Conservation (phyloP, 2,797 vertebrate species). For the Chrosomus eos region DNA sequence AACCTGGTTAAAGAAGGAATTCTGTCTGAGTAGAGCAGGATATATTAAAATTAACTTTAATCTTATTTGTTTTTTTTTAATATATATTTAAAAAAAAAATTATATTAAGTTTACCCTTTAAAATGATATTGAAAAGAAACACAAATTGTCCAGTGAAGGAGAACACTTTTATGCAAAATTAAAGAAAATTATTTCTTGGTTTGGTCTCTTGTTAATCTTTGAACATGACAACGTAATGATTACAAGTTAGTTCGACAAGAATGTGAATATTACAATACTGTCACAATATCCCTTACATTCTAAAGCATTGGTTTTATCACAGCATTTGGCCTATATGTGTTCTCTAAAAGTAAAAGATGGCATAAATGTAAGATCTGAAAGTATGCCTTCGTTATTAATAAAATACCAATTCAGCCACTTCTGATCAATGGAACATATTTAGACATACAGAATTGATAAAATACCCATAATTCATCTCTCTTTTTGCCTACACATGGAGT, state of each 20-base stretch:
- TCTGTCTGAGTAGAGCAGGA: neutral
- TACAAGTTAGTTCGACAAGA: neutral
- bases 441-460: slow-evolving; percentile 35
- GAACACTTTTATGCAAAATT: neutral
- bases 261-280: neutral
- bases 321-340: too few species aligned
- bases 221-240: neutral
- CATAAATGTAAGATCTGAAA: neutral
- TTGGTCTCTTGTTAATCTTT: neutral
- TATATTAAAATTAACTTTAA: neutral
- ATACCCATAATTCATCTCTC: neutral
- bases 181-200: neutral
- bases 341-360: slow-evolving; percentile 12
- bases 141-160: neutral
- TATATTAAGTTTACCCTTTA: neutral
- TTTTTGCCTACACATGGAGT: neutral
- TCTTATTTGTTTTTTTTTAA: neutral
- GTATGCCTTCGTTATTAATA: slow-evolving; percentile 4
- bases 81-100: too few species aligned
- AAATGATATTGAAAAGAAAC: neutral
- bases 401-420: slow-evolving; percentile 43
- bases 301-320: too few species aligned
- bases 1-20: neutral
- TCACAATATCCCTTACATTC: too few species aligned
- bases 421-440: slow-evolving; percentile 52